phyloP scores from a whole-genome alignment of 2,797 vertebrate species.

The Gallinago solitaria region DNA sequence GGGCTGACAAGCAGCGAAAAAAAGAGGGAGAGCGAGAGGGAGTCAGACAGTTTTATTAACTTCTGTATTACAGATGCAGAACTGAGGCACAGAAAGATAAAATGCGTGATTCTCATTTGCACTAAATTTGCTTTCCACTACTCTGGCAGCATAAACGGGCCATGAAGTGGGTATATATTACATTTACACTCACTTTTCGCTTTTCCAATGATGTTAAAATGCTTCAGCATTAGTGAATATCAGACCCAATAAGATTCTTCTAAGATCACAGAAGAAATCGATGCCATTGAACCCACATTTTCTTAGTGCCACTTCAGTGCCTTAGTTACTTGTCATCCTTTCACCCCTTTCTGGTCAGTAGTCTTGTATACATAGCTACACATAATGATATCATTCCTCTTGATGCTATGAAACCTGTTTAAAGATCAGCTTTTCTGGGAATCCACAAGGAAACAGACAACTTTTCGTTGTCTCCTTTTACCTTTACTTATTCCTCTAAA shows the following conservation, averaged over 20 bases:
- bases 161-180: slow-evolving; percentile 56
- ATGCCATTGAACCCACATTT: slow-evolving; percentile 31
- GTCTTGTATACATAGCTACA: not conserved
- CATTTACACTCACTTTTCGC: slow-evolving; percentile 63
- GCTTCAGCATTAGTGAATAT: slow-evolving; percentile 40
- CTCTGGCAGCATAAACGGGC: slow-evolving; percentile 57
- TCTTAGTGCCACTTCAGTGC: not conserved
- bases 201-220: slow-evolving; percentile 50
- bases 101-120: slow-evolving; percentile 63
- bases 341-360: not conserved
- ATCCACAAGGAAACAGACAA: not conserved
- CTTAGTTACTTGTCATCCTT: not conserved
- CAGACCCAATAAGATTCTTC: slow-evolving; percentile 16
- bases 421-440: not conserved
- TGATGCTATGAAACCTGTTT: not conserved
- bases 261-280: not conserved
- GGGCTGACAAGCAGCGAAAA: not conserved
- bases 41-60: slow-evolving; percentile 53
- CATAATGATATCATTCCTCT: not conserved
- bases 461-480: not conserved
- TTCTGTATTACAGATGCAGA: slow-evolving; percentile 52
- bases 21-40: not conserved
- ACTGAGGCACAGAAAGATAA: slow-evolving; percentile 53
- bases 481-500: not conserved
- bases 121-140: slow-evolving; percentile 64